Evolutionary conservation across 2,113 vertebrate genomes (phyloP), one percentile per base, ranked within the genome.

Genomic region (Vanacampus margaritifer): DNA sequence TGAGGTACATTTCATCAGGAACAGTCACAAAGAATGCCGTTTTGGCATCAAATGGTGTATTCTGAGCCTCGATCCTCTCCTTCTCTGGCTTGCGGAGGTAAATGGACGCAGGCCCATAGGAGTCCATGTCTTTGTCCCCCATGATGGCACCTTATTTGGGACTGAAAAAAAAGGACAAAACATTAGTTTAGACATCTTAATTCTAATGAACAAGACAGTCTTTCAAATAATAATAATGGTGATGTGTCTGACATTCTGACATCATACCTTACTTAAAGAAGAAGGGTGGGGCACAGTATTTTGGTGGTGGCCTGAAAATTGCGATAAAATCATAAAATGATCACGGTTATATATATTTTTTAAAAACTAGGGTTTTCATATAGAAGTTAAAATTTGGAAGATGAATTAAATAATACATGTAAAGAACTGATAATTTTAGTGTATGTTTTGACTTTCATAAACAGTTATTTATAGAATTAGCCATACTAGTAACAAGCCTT

Each of bases 121-220:
- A 41, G 79, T 79, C 78, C 87, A 88, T 88, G 61, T 88, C 87
- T n/a, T 80, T 78, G 46, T 88, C 87, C 64, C 87, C 87, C 85
- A 87, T 88, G 69, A 32, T 86, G 56, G 80, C 71, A 68, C 82
- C 45, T 82, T 68, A 69, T 62, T 67, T 39, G 59, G 5, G 57
- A 66, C 75, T 80, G 63, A 51, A 72, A 74, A 36, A 46, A 36
- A n/a, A n/a, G n/a, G n/a, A n/a, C n/a, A n/a, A n/a, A n/a, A n/a
- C n/a, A n/a, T n/a, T n/a, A 37, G 10, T 26, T 59, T 39, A 0
- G 46, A 41, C 1, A 26, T 26, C 19, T 63, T 58, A 37, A 37
- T 56, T 69, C 0, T 71, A 9, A 58, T 68, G 11, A 62, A 35
- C 21, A 2, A 51, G 21, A 51, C n/a, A 51, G 1, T 51, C n/a